These are phyloP conservation scores for Drosophila macrospina DNA, from an alignment of 2,888 invertebrate species.

Conservation along the genomic window DNA sequence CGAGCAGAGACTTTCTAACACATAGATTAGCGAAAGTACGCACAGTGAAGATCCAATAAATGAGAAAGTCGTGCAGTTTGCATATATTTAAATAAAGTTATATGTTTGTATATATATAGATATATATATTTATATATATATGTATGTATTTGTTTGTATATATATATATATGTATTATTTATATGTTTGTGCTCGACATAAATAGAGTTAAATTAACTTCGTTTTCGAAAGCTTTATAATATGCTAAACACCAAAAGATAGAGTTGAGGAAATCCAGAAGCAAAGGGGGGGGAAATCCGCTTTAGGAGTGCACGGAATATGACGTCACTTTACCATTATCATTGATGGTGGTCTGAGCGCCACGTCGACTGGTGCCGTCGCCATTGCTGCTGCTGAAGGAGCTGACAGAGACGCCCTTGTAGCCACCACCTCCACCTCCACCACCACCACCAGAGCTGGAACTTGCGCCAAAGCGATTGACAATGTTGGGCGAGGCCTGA, in stretches of 20 bases:
- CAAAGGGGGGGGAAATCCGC: not conserved
- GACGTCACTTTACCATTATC: constrained; percentile 90
- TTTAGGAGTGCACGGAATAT: constrained; percentile 85
- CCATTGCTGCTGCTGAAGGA: constrained; percentile 89
- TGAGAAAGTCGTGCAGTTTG: constrained; percentile 38
- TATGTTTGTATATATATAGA: constrained; percentile 21
- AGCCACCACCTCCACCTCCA: constrained; percentile 79
- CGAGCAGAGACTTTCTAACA: constrained; percentile 62
- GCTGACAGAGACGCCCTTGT: constrained; percentile 88
- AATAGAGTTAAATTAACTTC: constrained; percentile 37
- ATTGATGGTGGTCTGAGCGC: constrained; percentile 89
- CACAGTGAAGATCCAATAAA: constrained; percentile 40
- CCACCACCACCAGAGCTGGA: constrained; percentile 56
- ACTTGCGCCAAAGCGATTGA: constrained; percentile 63
- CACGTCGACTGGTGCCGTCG: constrained; percentile 86
- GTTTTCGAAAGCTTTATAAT: constrained; percentile 12
- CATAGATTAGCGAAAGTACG: constrained; percentile 44
- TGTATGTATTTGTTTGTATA: constrained; percentile 14
- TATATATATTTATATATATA: constrained; percentile 32
- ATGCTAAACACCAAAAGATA: constrained; percentile 46
- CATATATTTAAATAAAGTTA: constrained; percentile 26
- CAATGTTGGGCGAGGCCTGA: constrained; percentile 80
- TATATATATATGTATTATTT: constrained; percentile 23
- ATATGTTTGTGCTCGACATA: constrained; percentile 35
- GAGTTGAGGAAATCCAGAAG: constrained; percentile 15